These are phyloP conservation scores for Dicyrtomina minuta DNA, from an alignment of 2,888 invertebrate genomes.

Conservation along the genomic window DNA sequence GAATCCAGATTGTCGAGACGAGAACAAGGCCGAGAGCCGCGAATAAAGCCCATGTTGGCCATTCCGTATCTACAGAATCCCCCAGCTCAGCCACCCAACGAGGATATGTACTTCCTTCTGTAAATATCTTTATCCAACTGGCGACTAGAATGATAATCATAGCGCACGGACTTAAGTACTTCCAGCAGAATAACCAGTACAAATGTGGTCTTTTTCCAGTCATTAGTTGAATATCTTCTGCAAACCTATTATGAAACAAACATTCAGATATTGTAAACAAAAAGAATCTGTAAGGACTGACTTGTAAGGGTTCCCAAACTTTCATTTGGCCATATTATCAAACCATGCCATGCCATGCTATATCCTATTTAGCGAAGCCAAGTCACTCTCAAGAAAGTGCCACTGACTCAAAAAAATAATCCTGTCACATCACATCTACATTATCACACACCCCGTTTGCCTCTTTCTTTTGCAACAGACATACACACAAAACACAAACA, in stretches of 20 bases:
- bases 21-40: conserved; percentile 73
- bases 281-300: not conserved
- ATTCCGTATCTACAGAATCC: conserved; percentile 72
- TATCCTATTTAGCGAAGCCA: no score
- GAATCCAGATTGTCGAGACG: conserved; percentile 85
- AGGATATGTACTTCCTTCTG: conserved; percentile 79
- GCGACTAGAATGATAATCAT: conserved; percentile 84
- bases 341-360: not conserved
- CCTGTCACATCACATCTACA: no score
- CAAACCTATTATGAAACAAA: no score
- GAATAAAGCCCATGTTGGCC: conserved; percentile 82
- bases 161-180: conserved; percentile 84
- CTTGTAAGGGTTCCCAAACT: no score
- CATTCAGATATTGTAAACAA: conserved; percentile 45
- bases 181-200: conserved; percentile 94
- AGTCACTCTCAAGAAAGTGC: no score
- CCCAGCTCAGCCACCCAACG: conserved; percentile 78
- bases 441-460: no score
- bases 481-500: no score
- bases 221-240: conserved; percentile 93
- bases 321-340: not conserved
- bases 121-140: conserved; percentile 76
- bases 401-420: no score
- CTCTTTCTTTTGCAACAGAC: no score
- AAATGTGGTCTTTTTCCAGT: conserved; percentile 82